Base-by-base conservation (phyloP, 2,797 vertebrate genomes). In the Rhincodon typus region DNA sequence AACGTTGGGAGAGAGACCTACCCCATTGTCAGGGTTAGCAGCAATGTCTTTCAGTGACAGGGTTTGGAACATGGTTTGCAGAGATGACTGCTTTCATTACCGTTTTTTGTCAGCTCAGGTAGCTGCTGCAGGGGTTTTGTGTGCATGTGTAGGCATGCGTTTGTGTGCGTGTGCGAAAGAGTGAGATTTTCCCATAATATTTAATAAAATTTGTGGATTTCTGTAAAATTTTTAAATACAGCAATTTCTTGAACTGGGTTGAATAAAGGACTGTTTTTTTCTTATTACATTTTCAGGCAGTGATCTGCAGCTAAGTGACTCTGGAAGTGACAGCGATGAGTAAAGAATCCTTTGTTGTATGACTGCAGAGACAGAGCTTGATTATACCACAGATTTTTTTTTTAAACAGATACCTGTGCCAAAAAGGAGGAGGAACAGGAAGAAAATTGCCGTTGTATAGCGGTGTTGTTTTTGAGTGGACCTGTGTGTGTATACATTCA, bases 241-340 rank as follows among this genome's bases (percentile, higher is more conserved):
- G 72, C 1, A 77, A 77, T 15, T n/a, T 77, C 30, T 77, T 77
- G 34, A 1, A 34, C 72, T 34, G 7, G 5, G 12, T 12, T 90
- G 53, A 34, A 62, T 34, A 38, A 62, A 90, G 17, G 4, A 12
- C 0, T 69, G 72, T 96, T 90, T 96, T 74, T 96, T 95, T 96
- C 15, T 62, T 96, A 38, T 96, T 96, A 97, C 97, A 95, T 95
- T 97, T 98, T 96, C 98, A 99, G 99, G 99, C 97, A 99, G 97
- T 94, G 99, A 99, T 97, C 98, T 99, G 96, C 98, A 99, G 97
- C 97, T 99, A 96, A 99, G 99, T 96, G 99, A 99, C 96, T 99
- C 99, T 87, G 99, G 98, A 97, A 99, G 99, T 4, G 99, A 99
- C 96, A 99, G 98, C 96, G 98, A 98, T 96, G 98, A 99, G 97